Percentiles rank a stretch among this genome's conserved stretches.
Conservation (phyloP, 2,888 invertebrate genomes). For the Oxycera nigricornis region DNA sequence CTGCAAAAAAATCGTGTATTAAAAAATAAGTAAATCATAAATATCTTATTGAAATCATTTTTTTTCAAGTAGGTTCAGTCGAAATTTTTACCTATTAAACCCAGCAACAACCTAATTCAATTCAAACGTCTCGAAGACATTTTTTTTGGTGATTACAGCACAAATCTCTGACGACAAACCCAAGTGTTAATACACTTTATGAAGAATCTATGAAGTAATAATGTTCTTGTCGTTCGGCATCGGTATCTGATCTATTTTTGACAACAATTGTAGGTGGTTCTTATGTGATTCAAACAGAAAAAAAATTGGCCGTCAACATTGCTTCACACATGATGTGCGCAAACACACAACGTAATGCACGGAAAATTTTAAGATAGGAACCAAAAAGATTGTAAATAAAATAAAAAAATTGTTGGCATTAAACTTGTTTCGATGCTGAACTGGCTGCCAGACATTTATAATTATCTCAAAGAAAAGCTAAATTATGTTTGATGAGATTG, state of each 20-base stretch:
- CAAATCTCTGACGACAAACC: neutral
- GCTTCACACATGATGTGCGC: constrained; percentile 4
- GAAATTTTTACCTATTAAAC: too few species aligned
- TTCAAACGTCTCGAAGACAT: too few species aligned
- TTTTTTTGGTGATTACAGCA: too few species aligned
- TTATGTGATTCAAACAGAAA: neutral
- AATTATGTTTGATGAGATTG: too few species aligned
- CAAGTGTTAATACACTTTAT: constrained; percentile 65
- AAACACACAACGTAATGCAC: neutral
- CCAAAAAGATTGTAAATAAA: neutral
- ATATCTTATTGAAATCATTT: too few species aligned
- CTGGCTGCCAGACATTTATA: constrained; percentile 8
- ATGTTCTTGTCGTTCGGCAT: constrained; percentile 47
- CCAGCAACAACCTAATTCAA: too few species aligned
- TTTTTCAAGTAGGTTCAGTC: too few species aligned
- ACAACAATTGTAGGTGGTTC: constrained; percentile 60
- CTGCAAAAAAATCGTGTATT: too few species aligned
- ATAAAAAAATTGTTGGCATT: neutral
- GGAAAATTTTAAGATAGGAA: neutral
- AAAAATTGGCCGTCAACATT: neutral
- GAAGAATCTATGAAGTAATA: constrained; percentile 58
- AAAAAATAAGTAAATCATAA: too few species aligned
- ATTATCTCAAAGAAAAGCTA: too few species aligned
- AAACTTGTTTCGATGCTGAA: constrained; percentile 12
- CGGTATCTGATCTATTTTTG: constrained; percentile 58